These are phyloP conservation scores for Gasteruption jaculator DNA, from an alignment of 2,888 invertebrate species.

Conservation along the genomic window DNA sequence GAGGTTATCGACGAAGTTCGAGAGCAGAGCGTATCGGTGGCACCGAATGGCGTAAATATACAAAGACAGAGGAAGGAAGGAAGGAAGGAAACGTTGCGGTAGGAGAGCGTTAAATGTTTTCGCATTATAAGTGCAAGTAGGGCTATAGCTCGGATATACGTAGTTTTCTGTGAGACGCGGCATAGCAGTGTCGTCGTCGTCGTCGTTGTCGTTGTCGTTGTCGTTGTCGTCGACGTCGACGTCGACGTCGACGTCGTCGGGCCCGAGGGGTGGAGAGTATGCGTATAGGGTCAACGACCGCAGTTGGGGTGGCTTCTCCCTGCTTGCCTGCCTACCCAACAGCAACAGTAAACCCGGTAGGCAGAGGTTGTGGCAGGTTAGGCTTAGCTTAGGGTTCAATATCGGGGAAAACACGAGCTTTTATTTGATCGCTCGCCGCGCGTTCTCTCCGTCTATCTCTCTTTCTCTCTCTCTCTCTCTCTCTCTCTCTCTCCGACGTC, in stretches of 20 bases:
- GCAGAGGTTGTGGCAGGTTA: constrained; percentile 46
- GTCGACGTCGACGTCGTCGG: constrained; percentile 47
- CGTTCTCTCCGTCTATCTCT: constrained; percentile 23
- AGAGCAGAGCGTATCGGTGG: constrained; percentile 2
- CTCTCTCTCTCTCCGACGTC: constrained; percentile 10
- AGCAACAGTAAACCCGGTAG: constrained; percentile 34
- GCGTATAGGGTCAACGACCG: constrained; percentile 48
- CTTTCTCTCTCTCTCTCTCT: constrained; percentile 19
- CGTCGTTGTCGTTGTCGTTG: too few relatives aligned
- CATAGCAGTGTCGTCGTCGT: too few relatives aligned
- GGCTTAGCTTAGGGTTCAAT: constrained; percentile 48
- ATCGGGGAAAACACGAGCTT: constrained; percentile 44
- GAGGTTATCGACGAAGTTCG: neutral
- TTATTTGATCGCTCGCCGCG: constrained; percentile 41
- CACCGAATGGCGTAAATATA: constrained; percentile 28
- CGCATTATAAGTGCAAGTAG: too few relatives aligned
- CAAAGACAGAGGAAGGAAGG: constrained; percentile 35
- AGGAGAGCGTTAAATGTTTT: too few relatives aligned
- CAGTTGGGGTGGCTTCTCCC: constrained; percentile 46
- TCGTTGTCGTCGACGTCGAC: too few relatives aligned
- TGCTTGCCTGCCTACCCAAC: constrained; percentile 31
- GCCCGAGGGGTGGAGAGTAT: constrained; percentile 40
- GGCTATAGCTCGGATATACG: too few relatives aligned
- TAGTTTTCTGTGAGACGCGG: constrained; percentile 47
- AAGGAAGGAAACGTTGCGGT: constrained; percentile 15